Evolutionary conservation across 2,113 vertebrate species (phyloP), one percentile per base, ranked within the genome.

Genomic region (Ophiodon elongatus): DNA sequence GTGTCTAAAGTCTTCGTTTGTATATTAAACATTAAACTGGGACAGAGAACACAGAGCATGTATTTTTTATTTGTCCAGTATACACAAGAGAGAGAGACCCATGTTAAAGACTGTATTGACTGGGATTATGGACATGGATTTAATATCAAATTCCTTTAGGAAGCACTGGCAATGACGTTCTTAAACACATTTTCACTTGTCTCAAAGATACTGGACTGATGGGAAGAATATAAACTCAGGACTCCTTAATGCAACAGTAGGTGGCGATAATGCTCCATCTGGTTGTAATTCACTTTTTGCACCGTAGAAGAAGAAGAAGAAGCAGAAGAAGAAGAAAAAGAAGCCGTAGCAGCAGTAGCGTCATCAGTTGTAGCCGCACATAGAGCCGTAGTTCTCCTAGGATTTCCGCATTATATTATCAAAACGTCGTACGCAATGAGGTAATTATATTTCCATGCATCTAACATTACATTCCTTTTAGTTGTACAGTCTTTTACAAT

Each of bases 361-460:
- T 59, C 52, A 15, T 21, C 47, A 50, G 47, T 4, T 45, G 43
- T 19, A 19, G 45, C 10, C 2, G 13, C 47, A 6, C 56, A 59
- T 15, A 2, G 33, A 52, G 47, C 25, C 80, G 5, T n/a, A 50
- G 1, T 93, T 93, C 86, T 91, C 75, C 0, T 6, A 3, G 3
- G 19, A 3, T 73, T 75, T 80, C 41, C 11, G 8, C 50, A n/a
- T 56, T 78, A 13, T 82, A 60, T 54, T 1, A 73, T 78, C 93
- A 94, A 94, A 80, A 94, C 94, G 94, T 93, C 93, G 79, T 94
- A 94, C 90, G 65, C 91, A 90, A 94, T 94, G 94, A 94, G 94
- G 94, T 94, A 73, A 60, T 8, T 27, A 1, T 73, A 13, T 15
- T 17, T 27, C 3, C 3, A 0, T 14, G 1, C 1, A 3, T 15